A percentile compares a stretch with the other conserved stretches of the same genome.
Conservation (phyloP, 2,888 invertebrate genomes). For the Candidula unifasciata region DNA sequence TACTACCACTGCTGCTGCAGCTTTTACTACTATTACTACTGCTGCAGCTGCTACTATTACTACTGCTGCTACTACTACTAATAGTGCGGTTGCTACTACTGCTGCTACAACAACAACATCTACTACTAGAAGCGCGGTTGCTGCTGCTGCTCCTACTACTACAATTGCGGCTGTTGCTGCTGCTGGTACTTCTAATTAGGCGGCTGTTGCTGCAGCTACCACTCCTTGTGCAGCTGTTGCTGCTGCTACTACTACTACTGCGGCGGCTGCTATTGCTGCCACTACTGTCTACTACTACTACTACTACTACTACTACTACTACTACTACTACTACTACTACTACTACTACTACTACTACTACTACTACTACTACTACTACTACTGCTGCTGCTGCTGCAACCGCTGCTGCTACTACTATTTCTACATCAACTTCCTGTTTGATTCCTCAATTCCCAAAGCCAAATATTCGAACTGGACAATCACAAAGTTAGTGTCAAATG, state of each 20-base stretch:
- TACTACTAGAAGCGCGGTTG: background rate
- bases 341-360: background rate
- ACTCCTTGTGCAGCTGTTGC: background rate
- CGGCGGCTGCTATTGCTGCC: background rate
- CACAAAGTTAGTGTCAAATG: too few species aligned
- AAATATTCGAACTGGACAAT: too few species aligned
- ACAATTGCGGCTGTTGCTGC: background rate
- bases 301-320: background rate
- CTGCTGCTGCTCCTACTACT: background rate
- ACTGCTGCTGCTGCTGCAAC: background rate
- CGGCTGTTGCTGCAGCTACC: background rate
- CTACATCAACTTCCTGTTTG: background rate
- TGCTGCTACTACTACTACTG: too few species aligned
- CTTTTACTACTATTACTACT: background rate
- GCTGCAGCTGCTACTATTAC: background rate
- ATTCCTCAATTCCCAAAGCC: too few species aligned
- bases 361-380: background rate
- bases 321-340: background rate
- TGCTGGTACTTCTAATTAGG: background rate
- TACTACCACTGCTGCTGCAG: background rate
- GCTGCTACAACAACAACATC: background rate
- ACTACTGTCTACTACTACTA: slow-evolving; percentile 4
- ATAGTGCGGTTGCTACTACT: background rate
- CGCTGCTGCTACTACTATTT: background rate
- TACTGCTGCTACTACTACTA: background rate